Percentiles rank a stretch among this genome's conserved stretches.
These are phyloP conservation scores for Bombyx mandarina DNA, from an alignment of 1,140 invertebrate genomes.

Conservation along the genomic window DNA sequence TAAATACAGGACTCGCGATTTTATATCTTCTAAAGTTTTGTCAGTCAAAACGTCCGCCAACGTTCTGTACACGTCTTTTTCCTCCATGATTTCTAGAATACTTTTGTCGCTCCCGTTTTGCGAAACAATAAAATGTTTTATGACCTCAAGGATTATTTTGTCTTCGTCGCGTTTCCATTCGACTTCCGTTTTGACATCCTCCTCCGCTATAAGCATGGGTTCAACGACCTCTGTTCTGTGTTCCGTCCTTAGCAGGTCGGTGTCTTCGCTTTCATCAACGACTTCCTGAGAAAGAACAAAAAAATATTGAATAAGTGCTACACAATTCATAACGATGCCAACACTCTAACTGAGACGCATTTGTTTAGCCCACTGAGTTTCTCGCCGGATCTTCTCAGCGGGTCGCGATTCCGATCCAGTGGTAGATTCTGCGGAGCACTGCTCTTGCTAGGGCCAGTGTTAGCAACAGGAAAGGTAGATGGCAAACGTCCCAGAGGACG, in stretches of 20 bases:
- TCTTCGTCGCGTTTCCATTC: slow-evolving; percentile 59
- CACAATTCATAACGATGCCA: neutral
- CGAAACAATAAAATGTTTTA: slow-evolving; percentile 30
- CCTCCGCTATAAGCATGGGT: slow-evolving; percentile 22
- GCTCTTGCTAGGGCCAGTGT: too few species aligned
- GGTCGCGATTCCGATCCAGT: too few species aligned
- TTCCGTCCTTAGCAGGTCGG: neutral
- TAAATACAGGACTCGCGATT: slow-evolving; percentile 37
- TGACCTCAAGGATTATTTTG: slow-evolving; percentile 44
- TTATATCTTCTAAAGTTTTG: slow-evolving; percentile 35
- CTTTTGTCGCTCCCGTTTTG: slow-evolving; percentile 36
- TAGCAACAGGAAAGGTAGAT: too few species aligned
- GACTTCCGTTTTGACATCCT: slow-evolving; percentile 29
- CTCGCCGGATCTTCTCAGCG: too few species aligned
- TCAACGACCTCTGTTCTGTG: neutral
- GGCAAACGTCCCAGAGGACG: too few species aligned
- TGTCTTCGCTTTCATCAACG: slow-evolving; percentile 3
- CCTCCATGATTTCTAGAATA: slow-evolving; percentile 42
- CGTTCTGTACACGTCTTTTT: slow-evolving; percentile 30
- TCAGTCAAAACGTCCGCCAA: slow-evolving; percentile 26
- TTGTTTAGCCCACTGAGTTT: neutral
- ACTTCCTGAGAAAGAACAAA: neutral
- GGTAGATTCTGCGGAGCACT: too few species aligned
- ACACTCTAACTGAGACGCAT: neutral
- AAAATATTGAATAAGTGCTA: too few species aligned